Base-by-base conservation (phyloP, 2,888 invertebrate genomes). In the Mythimna lalbum region DNA sequence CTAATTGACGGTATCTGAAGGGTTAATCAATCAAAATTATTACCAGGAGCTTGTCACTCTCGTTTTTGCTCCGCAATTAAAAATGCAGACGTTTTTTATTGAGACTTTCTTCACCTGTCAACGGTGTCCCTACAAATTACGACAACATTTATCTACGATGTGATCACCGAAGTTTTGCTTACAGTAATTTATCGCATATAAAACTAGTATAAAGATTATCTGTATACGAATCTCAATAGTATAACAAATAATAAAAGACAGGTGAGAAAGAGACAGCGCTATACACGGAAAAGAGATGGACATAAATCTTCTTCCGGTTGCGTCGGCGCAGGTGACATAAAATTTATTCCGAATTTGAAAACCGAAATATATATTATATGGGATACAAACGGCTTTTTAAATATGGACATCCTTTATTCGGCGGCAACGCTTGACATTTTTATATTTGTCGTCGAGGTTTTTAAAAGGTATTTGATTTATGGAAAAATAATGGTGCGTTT, bases 261-360 rank as follows among this genome's bases (percentile, higher is more conserved):
- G 59, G 83, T 63, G 17, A 66, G 85, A 91, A 47, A 76, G 85
- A 77, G 92, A 93, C 85, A 65, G 59, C 60, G 88, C 86, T 64
- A 72, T 93, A 91, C 90, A 81, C 62, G 33, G 2, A 78, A 89
- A 50, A 66, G 88, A 87, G 89, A 89, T 62, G 69, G 76, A 67
- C 47, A 79, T 72, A 80, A 77, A 88, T 90, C 90, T 94, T 94
- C 94, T 96, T 96, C 95, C 95, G 95, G 95, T 92, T 90, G 93
- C 93, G 89, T 90, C 81, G 89, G 90, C 93, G 95, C 95, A 96
- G 95, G 95, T 96, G 95, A 96, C 95, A 95, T 91, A 84, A 94
- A 96, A 96, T 95, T 95, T 95, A 96, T 96, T 95, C 95, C 90
- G 93, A 95, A 95, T 95, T 95, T 95, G 94, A 96, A 95, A 95